Base-by-base conservation (phyloP, 2,888 invertebrate genomes). In the Drosophila demipolita region DNA sequence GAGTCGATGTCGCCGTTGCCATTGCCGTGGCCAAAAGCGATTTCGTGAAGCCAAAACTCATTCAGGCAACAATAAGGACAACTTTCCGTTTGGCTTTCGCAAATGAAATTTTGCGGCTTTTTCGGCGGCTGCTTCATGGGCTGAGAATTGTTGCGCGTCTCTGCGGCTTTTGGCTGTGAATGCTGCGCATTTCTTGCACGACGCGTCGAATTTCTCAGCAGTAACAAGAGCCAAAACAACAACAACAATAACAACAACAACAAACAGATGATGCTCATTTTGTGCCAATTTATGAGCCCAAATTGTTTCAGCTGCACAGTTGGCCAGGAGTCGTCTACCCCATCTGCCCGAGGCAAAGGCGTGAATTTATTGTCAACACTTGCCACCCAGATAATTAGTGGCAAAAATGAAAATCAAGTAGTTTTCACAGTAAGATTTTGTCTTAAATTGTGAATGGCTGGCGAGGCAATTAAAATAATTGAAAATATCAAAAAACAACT, bases 351-450 rank as follows among this genome's bases (percentile, higher is more conserved):
- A 29, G 20, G 40, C 35, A 63, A 29, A 38, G 66, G 66, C 29
- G 50, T 65, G 57, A 68, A 86, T 87, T 89, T 87, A 89, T 84
- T 80, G 86, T 82, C 84, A 87, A 81, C 84, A 84, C 75, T 81
- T 78, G 67, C 78, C 73, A 55, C 50, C 58, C 64, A 78, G 79
- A 82, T 89, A 89, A 89, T 89, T 84, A 83, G 80, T 86, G 83
- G 80, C 78, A 82, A 89, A 86, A 86, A 85, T 85, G 82, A 85
- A 87, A 85, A 83, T 68, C 74, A 83, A 87, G 69, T 76, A 78
- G 73, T 72, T 78, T 60, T 49, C 62, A 72, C 62, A 80, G 54
- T 38, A 50, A 38, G 12, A 33, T 7, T 40, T 20, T 3, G 12
- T 12, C 11, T 33, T 40, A 45, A 20, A 20, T 20, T 8, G 15